Evolutionary conservation across 2,113 vertebrate species (phyloP).

Genomic region (Xiphophorus couchianus): DNA sequence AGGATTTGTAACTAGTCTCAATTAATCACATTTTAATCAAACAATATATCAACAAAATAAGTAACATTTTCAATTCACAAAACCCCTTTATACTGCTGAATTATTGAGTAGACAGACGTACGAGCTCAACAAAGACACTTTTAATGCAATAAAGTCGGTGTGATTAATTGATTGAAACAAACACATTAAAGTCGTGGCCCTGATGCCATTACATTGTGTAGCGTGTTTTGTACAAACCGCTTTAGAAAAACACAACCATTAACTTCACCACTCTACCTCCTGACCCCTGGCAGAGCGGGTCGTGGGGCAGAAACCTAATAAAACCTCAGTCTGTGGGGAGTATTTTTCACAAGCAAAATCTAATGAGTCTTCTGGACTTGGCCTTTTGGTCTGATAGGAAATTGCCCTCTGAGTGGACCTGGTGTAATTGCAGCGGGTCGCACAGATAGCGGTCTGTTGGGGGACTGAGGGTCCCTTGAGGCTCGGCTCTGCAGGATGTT

Average conservation of each 20-base stretch:
- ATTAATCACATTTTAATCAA: too few relatives aligned
- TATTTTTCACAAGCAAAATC: constrained; percentile 26
- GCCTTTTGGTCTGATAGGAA: constrained; percentile 60
- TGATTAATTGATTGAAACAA: too few relatives aligned
- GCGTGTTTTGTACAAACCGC: background rate
- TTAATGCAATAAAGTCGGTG: too few relatives aligned
- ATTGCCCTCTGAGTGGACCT: constrained; percentile 46
- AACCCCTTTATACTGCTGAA: too few relatives aligned
- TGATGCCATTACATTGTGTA: too few relatives aligned
- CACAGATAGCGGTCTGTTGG: constrained; percentile 64
- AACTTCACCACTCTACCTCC: background rate
- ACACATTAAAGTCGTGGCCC: too few relatives aligned
- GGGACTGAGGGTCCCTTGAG: constrained; percentile 55
- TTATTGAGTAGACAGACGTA: too few relatives aligned
- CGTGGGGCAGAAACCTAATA: constrained; percentile 17
- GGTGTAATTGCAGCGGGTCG: constrained; percentile 27
- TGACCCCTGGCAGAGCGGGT: background rate
- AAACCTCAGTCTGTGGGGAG: constrained; percentile 25
- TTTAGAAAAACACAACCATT: background rate
- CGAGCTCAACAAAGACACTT: too few relatives aligned
- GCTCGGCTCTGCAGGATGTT: constrained; percentile 36
- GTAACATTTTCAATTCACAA: too few relatives aligned
- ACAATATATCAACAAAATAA: too few relatives aligned
- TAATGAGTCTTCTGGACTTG: constrained; percentile 58
- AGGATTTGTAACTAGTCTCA: too few relatives aligned